Percentiles rank a stretch among this genome's conserved stretches.
Evolutionary conservation across 2,888 invertebrate species (phyloP).

Genomic region (Sicus ferrugineus): DNA sequence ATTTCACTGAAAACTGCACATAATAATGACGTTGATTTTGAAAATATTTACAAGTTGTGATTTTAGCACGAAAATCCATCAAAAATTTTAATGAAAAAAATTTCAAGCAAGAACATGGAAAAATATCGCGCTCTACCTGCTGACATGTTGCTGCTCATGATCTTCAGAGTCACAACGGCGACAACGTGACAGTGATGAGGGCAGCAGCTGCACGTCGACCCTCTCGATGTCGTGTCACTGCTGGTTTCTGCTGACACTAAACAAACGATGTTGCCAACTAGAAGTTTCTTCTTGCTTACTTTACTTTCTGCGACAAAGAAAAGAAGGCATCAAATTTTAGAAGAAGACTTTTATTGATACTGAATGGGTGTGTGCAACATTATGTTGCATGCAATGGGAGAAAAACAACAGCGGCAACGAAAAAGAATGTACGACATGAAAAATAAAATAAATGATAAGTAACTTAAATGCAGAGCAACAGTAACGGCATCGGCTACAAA

Average conservation of each 20-base stretch:
- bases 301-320: background rate
- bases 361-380: background rate
- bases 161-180: too few species aligned
- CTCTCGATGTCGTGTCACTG: slow-evolving; percentile 19
- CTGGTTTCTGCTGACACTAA: background rate
- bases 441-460: background rate
- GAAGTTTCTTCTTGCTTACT: background rate
- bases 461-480: background rate
- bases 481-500: background rate
- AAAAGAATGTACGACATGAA: background rate
- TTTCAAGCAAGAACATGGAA: background rate
- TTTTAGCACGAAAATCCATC: background rate
- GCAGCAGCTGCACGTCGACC: slow-evolving; percentile 29
- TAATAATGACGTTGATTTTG: background rate
- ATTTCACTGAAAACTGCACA: background rate
- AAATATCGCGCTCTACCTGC: background rate
- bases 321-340: background rate
- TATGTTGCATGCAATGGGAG: background rate
- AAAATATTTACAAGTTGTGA: background rate
- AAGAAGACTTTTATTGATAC: too few species aligned
- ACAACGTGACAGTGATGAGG: slow-evolving; percentile 10
- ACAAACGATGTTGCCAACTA: slow-evolving; percentile 30
- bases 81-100: background rate
- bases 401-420: background rate
- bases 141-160: background rate